phyloP scores from a whole-genome alignment of 2,888 invertebrate species.

The Anagyrus pseudococci region DNA sequence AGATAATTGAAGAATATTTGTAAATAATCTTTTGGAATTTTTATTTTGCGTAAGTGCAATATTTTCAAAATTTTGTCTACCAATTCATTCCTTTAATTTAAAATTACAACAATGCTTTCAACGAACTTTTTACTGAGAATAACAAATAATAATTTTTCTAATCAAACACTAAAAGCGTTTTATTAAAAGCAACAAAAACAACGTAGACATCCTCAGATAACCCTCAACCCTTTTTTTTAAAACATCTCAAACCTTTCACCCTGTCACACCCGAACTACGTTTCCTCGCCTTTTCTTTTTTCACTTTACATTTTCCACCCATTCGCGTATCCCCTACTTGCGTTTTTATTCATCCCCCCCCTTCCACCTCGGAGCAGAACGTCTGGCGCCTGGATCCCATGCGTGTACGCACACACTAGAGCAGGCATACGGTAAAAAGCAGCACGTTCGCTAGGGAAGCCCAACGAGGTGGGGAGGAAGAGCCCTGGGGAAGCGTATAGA shows the following conservation, averaged over 20 bases:
- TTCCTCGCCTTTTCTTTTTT: slow-evolving; percentile 4
- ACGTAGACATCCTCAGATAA: neutral
- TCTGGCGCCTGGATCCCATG: neutral
- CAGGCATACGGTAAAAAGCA: neutral
- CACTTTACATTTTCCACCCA: slow-evolving; percentile 2
- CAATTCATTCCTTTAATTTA: too few relatives aligned
- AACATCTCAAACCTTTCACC: slow-evolving; percentile 14
- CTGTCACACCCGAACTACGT: slow-evolving; percentile 10
- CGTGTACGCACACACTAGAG: neutral
- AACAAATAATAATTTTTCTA: too few relatives aligned
- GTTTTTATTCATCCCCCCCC: slow-evolving; percentile 1
- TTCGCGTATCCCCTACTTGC: neutral
- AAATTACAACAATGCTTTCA: too few relatives aligned
- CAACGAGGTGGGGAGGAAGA: neutral
- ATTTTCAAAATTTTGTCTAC: too few relatives aligned
- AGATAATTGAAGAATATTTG: too few relatives aligned
- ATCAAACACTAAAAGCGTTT: too few relatives aligned
- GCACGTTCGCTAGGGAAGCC: too few relatives aligned
- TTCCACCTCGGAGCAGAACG: too few relatives aligned
- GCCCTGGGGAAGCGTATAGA: neutral
- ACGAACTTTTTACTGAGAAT: too few relatives aligned
- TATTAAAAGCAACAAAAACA: too few relatives aligned
- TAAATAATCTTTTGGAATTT: too few relatives aligned
- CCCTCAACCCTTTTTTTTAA: neutral
- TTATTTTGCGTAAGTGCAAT: too few relatives aligned